Evolutionary conservation across 2,888 invertebrate genomes (phyloP), one percentile per base, ranked within the genome.

Genomic region (Aphrophora alni): DNA sequence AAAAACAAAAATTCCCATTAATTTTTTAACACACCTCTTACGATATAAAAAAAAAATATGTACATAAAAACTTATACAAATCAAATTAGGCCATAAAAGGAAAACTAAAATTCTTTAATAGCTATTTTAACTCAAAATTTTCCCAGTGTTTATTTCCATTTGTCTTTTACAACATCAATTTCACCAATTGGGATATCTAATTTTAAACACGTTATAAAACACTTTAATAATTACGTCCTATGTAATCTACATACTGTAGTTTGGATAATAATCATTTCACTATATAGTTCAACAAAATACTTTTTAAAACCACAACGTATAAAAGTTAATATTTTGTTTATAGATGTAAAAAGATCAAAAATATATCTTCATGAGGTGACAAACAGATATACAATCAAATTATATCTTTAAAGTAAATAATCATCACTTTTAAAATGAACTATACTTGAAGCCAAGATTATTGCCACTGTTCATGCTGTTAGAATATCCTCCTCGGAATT

Each of bases 371-470:
- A 59, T 59, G 21, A 59, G 21, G 12, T 59, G 5, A 59, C 59
- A n/a, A n/a, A n/a, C n/a, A 33, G 33, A 59, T 44, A 44, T 21
- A 59, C 21, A 44, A 44, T 44, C 44, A 59, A 59, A 44, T 44
- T 44, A 44, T 44, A 14, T 1, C 8, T 44, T 44, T 44, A 44
- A 44, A 14, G 59, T 59, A 59, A 59, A 59, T 8, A 59, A 71
- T 7, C 10, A 69, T 71, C 38, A 77, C 70, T 70, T 70, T 77
- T 71, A 77, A 38, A 77, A 77, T 38, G 77, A 77, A 38, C 77
- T 77, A 68, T 77, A 77, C 24, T 77, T 77, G 38, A 77, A 77
- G 4, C 77, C 77, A n/a, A 77, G 71, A 12, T 71, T 77, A 71
- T 38, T 77, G 69, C 77, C 38, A 26, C 14, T 77, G 38, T 59